phyloP scores from a whole-genome alignment of 2,888 invertebrate genomes.

The Epiblema foenella region DNA sequence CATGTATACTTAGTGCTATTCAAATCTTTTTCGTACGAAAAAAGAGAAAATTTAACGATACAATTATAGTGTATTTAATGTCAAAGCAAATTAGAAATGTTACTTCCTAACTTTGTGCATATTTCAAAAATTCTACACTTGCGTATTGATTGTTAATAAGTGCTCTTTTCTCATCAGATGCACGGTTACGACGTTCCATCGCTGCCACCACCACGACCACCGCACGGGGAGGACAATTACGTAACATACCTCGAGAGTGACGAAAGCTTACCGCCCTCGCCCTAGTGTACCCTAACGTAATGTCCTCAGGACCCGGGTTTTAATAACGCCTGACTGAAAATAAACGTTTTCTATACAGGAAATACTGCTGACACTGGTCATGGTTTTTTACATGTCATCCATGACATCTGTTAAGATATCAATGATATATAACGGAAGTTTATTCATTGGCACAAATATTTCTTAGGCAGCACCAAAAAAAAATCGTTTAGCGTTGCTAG shows the following conservation, averaged over 20 bases:
- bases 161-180: conserved; percentile 87
- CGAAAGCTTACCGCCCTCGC: conserved; percentile 90
- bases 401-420: not conserved
- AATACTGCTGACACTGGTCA: not conserved
- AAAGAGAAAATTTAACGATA: too few relatives aligned
- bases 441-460: not conserved
- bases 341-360: conserved; percentile 1
- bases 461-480: not conserved
- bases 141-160: not conserved
- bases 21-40: not conserved
- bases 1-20: not conserved
- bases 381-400: not conserved
- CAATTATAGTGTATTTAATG: not conserved
- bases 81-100: not conserved
- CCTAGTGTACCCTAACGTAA: conserved; percentile 85
- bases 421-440: not conserved
- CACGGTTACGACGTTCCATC: conserved; percentile 93
- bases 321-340: conserved; percentile 37
- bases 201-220: conserved; percentile 85
- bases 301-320: conserved; percentile 48
- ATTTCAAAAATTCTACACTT: not conserved
- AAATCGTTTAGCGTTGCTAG: not conserved
- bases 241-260: conserved; percentile 97
- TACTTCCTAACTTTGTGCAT: not conserved
- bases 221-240: conserved; percentile 92